Evolutionary conservation across 2,113 vertebrate species (phyloP).

Genomic region (Oostethus manadensis): DNA sequence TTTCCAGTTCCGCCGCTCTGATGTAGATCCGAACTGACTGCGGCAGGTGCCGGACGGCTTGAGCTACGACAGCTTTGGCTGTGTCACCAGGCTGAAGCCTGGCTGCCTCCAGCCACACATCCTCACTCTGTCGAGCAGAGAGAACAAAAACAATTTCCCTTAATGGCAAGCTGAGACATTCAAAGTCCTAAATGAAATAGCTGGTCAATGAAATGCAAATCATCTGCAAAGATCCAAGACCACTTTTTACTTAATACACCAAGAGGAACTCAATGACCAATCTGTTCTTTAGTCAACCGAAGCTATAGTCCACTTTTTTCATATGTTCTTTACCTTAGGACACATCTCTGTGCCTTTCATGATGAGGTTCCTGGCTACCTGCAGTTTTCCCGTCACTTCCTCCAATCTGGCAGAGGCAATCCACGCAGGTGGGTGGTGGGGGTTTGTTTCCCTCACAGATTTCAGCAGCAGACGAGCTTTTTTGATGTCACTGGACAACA

Average conservation of each 20-base stretch:
- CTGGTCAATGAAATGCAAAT: not conserved
- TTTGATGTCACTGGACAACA: slow-evolving; percentile 86
- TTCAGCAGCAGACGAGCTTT: slow-evolving; percentile 94
- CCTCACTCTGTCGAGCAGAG: slow-evolving; percentile 82
- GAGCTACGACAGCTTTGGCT: slow-evolving; percentile 94
- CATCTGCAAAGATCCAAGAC: not conserved
- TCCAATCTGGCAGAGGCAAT: slow-evolving; percentile 95
- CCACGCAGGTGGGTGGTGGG: slow-evolving; percentile 96
- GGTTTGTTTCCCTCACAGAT: slow-evolving; percentile 96
- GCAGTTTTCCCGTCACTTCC: slow-evolving; percentile 95
- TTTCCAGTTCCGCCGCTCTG: slow-evolving; percentile 93
- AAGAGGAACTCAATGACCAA: slow-evolving; percentile 1
- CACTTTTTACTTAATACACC: not conserved
- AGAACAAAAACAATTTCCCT: not conserved
- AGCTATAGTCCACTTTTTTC: not conserved
- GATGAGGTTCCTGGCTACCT: slow-evolving; percentile 94
- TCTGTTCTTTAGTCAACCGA: not conserved
- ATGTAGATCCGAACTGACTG: slow-evolving; percentile 96
- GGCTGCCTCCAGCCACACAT: slow-evolving; percentile 96
- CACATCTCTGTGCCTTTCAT: slow-evolving; percentile 99
- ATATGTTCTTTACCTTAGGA: slow-evolving; percentile 79
- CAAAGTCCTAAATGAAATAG: not conserved
- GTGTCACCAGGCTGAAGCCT: slow-evolving; percentile 94
- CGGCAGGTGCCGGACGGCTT: slow-evolving; percentile 92
- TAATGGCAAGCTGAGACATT: not conserved